Evolutionary conservation across 2,113 vertebrate genomes (phyloP), one percentile per base, ranked within the genome.

Genomic region (Hiodon alosoides): DNA sequence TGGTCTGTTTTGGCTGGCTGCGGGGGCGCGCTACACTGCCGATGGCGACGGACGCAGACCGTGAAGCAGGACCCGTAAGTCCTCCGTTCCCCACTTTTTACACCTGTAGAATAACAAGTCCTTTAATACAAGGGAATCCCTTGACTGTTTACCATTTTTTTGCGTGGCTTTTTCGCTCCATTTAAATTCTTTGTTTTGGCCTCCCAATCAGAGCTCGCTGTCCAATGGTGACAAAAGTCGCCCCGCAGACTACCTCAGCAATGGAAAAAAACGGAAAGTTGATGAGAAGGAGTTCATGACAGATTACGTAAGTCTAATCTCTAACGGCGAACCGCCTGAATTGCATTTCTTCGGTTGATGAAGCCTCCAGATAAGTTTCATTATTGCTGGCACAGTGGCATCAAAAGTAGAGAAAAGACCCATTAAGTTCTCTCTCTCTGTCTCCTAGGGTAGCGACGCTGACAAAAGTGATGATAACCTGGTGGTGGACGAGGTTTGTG

Each of bases 391-490:
- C 31, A 31, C 31, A 31, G 31, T 31, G 31, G 31, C 31, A 31
- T 31, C 31, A 31, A 31, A 31, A 31, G 31, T 31, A 31, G 31
- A 31, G 31, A 31, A 31, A 31, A 31, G 31, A 72, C 78, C 11
- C 31, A 31, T 31, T 31, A 31, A 31, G n/a, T n/a, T 62, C 9
- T 47, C 50, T 5, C 31, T 78, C 76, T 79, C 69, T 72, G 65
- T 79, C 74, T 78, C 76, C 46, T 87, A 97, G 95, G 95, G 94
- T 83, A 96, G 95, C 0, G 95, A 97, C 2, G 95, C 91, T 0
- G 95, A 97, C 82, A 96, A 95, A 79, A 97, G 95, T 3, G 95
- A 97, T 72, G 95, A 97, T 88, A 96, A 96, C 87, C 85, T 97
- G 88, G 94, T 97, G 77, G 95, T 97, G 79, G 95, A 96, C 79